Conservation (phyloP, 2,797 vertebrate genomes). For the Phalloptychus januarius region DNA sequence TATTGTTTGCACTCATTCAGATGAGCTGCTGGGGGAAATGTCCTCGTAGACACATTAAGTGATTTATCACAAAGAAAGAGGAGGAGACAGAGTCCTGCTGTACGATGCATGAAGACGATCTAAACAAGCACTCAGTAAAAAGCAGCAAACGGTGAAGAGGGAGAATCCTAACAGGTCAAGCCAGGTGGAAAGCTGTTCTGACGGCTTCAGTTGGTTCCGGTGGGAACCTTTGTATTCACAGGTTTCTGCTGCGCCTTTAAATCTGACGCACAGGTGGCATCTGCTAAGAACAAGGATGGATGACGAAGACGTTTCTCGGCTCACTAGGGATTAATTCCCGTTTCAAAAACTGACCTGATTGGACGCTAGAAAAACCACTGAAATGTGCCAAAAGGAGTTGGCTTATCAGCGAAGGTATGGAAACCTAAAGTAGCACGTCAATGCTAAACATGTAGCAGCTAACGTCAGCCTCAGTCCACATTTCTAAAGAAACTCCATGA, state of each 20-base stretch:
- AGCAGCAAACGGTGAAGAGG: not conserved
- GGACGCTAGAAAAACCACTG: no score
- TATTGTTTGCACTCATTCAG: not conserved
- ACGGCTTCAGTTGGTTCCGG: not conserved
- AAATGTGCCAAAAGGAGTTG: no score
- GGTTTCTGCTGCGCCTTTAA: not conserved
- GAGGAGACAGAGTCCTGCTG: not conserved
- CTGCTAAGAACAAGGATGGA: not conserved
- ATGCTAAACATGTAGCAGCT: not conserved
- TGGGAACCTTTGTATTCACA: not conserved
- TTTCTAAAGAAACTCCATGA: no score
- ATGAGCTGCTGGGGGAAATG: no score
- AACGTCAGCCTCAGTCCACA: not conserved
- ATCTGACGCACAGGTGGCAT: not conserved
- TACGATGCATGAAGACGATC: constrained; percentile 63
- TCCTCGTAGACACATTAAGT: no score
- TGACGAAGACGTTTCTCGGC: no score
- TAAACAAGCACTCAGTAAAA: constrained; percentile 55
- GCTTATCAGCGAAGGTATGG: no score
- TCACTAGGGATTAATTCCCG: no score
- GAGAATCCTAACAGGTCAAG: constrained; percentile 15
- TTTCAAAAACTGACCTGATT: no score
- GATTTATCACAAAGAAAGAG: not conserved
- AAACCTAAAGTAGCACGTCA: not conserved
- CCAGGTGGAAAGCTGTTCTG: no score